These are phyloP conservation scores for Vesta saturnalis DNA, from an alignment of 2,888 invertebrate species.

Conservation along the genomic window DNA sequence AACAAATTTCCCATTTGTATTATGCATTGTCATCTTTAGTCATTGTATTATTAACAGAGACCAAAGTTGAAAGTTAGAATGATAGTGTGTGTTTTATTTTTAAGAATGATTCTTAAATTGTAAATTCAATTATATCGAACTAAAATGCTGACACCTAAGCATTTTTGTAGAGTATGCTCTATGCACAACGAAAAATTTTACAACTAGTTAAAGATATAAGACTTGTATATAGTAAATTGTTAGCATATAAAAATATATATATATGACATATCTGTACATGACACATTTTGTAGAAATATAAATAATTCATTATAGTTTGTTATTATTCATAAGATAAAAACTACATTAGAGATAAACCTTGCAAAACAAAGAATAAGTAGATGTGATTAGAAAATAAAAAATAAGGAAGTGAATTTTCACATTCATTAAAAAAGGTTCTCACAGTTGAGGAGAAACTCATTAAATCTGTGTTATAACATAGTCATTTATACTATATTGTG, in stretches of 20 bases:
- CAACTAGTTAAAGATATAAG: conserved; percentile 23
- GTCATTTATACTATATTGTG: conserved; percentile 53
- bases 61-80: conserved; percentile 33
- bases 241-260: conserved; percentile 25
- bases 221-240: conserved; percentile 44
- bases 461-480: conserved; percentile 41
- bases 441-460: conserved; percentile 39
- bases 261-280: conserved; percentile 47
- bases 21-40: conserved; percentile 7
- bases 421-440: conserved; percentile 44
- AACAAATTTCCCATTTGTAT: conserved; percentile 13
- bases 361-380: conserved; percentile 19
- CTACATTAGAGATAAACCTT: not conserved
- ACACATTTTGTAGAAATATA: conserved; percentile 47
- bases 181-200: conserved; percentile 30
- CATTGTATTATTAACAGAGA: conserved; percentile 26
- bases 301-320: conserved; percentile 33
- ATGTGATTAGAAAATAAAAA: conserved; percentile 19
- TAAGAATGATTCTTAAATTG: not conserved
- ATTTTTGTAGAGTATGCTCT: conserved; percentile 21
- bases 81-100: conserved; percentile 24
- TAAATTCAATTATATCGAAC: too few relatives aligned
- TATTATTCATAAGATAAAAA: not conserved
- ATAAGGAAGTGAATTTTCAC: conserved; percentile 42
- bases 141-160: too few relatives aligned